Evolutionary conservation across 2,888 invertebrate species (phyloP), one percentile per base, ranked within the genome.

Genomic region (Stramonita haemastoma): DNA sequence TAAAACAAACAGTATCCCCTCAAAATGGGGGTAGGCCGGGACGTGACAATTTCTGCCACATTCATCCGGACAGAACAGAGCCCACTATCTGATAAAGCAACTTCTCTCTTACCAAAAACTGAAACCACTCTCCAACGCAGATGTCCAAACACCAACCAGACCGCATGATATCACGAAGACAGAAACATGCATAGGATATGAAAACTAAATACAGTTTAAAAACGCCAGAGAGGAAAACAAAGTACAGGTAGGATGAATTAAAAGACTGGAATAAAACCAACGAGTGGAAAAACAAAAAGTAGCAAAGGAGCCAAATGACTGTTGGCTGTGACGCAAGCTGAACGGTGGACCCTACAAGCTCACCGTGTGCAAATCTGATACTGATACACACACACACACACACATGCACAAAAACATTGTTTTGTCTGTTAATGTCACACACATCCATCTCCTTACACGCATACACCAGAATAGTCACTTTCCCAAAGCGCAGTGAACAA

Each of bases 401-500:
- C n/a, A n/a, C n/a, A n/a, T n/a, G n/a, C n/a, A n/a, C n/a, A n/a
- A n/a, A n/a, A n/a, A n/a, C n/a, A n/a, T n/a, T n/a, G 5, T 73
- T 73, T n/a, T 29, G n/a, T n/a, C 73, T 8, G 8, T 46, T 46
- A n/a, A 73, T 1, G n/a, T 73, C 32, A 34, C 79, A 8, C 34
- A 79, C 79, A 34, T n/a, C 34, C n/a, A 15, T 79, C 34, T 32
- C 32, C 32, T 32, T 22, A 32, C 26, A 22, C 81, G 26, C 79
- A n/a, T n/a, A 34, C 73, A 46, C 34, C 15, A 2, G 32, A 34
- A 32, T 19, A 32, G 32, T 19, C 36, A 83, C 22, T 46, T 36
- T 83, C 29, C 81, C 17, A 8, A 83, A 46, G 81, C 81, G 81
- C 81, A 46, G 46, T 46, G n/a, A 83, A 46, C 81, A 83, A 83